Evolutionary conservation across 1,140 invertebrate genomes (phyloP), one percentile per base, ranked within the genome.

Genomic region (Delia radicum): DNA sequence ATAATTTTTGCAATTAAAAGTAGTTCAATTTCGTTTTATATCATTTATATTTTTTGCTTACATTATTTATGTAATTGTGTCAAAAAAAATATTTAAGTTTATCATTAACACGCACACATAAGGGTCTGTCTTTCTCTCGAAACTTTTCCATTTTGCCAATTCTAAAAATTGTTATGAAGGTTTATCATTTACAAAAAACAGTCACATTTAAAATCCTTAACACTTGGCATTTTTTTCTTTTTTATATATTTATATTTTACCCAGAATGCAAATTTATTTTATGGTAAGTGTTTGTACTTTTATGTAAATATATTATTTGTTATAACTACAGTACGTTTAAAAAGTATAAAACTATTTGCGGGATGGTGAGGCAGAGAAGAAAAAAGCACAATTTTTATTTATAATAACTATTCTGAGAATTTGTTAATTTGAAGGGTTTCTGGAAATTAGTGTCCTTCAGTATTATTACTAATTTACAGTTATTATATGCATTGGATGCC

Each of bases 241-340:
- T 63, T 28, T 28, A 13, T 33, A 33, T 46, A 1, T 63, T 33
- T 33, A 12, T 69, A 33, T 69, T 33, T 33, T 69, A 18, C 6
- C 6, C 65, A 69, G 13, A 33, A 69, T 69, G 65, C 65, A 69
- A 69, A 69, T 69, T 69, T 69, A 69, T 69, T 69, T 69, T 69
- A 69, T 69, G 65, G 65, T 69, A 33, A 69, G 24, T 69, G 29
- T 69, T 69, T 69, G 28, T 29, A 67, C n/a, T 28, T 28, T 65
- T 65, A 69, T 69, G 29, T 69, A 69, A 69, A 69, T 69, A 63
- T 63, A 33, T 7, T 29, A 31, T 67, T 31, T 31, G 28, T n/a
- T 6, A 67, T 55, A 18, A 48, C 6, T 55, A 55, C 2, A 55
- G 46, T 55, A 8, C 3, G 1, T 2, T 2, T 15, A 18, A 55